Conservation (phyloP, 2,888 invertebrate genomes). For the Amblyjoppa fuscipennis region DNA sequence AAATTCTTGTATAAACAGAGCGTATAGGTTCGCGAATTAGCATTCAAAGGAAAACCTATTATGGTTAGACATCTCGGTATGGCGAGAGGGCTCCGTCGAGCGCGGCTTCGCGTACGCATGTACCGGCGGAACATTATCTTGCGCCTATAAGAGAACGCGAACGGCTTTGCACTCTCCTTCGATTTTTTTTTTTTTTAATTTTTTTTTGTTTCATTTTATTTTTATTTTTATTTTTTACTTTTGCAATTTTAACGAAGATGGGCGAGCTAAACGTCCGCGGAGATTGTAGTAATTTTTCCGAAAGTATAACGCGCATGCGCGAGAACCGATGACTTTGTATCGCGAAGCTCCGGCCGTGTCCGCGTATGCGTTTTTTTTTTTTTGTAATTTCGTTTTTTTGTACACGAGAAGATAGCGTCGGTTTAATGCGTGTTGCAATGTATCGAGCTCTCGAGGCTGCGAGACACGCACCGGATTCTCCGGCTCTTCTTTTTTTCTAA, state of each 20-base stretch:
- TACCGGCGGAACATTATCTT: constrained; percentile 6
- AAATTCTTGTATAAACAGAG: constrained; percentile 45
- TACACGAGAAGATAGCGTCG: neutral
- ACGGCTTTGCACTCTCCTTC: neutral
- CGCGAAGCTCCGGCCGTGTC: neutral
- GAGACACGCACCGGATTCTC: constrained; percentile 18
- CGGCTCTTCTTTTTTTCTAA: constrained; percentile 40
- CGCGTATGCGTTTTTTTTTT: neutral
- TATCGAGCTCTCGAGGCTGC: constrained; percentile 33
- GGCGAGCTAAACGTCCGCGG: neutral
- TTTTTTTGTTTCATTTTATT: neutral
- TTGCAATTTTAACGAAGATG: neutral
- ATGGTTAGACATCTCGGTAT: constrained; percentile 42
- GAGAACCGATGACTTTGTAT: neutral
- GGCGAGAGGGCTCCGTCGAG: neutral
- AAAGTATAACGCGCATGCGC: neutral
- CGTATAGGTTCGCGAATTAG: constrained; percentile 57
- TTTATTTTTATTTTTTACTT: neutral
- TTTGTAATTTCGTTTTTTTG: neutral
- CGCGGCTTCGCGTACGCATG: neutral
- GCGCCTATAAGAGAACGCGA: neutral
- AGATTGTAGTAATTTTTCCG: neutral
- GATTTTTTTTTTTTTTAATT: neutral
- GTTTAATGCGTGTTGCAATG: constrained; percentile 41
- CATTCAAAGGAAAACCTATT: constrained; percentile 71